Evolutionary conservation across 2,113 vertebrate species (phyloP), one percentile per base, ranked within the genome.

Genomic region (Heterotis niloticus): DNA sequence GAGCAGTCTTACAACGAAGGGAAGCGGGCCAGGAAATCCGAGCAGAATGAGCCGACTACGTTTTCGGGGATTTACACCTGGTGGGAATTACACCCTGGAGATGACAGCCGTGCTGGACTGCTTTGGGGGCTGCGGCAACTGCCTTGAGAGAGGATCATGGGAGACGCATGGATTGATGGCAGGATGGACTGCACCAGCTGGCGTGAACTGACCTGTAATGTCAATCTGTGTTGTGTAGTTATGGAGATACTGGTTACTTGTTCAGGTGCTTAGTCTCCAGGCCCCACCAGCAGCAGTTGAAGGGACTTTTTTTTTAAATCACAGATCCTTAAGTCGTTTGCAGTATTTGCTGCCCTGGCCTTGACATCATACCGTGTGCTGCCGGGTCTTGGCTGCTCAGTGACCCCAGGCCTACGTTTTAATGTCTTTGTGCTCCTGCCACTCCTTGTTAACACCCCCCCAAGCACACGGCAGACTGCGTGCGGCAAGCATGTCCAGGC

Each of bases 401-500:
- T 10, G 18, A 10, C 26, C 77, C 12, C 77, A 28, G 65, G 17
- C 65, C 51, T 24, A 23, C 66, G 24, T 26, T 1, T 18, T 16
- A 7, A 68, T 14, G 16, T 20, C 20, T 17, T 56, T 52, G 52
- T 52, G 56, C 52, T 70, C 51, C 26, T 23, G 52, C 70, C 51
- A 56, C 51, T 13, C 3, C n/a, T 34, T 54, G 70, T 72, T 72
- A 20, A 73, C 64, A 57, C 64, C 64, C 16, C 23, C 10, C 51
- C 68, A 51, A 67, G 64, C 65, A 62, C 76, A 77, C 64, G 65
- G n/a, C 20, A 59, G 74, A 18, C 56, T n/a, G 59, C 64, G 23
- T 52, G 29, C 51, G 23, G 44, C 23, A 24, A 52, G 76, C 76
- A 77, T 66, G 76, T 77, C 68, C 51, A 77, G 65, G 68, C 76